phyloP scores from a whole-genome alignment of 92 coral and sea anemone species.

The Chrysogorgia sp. region DNA sequence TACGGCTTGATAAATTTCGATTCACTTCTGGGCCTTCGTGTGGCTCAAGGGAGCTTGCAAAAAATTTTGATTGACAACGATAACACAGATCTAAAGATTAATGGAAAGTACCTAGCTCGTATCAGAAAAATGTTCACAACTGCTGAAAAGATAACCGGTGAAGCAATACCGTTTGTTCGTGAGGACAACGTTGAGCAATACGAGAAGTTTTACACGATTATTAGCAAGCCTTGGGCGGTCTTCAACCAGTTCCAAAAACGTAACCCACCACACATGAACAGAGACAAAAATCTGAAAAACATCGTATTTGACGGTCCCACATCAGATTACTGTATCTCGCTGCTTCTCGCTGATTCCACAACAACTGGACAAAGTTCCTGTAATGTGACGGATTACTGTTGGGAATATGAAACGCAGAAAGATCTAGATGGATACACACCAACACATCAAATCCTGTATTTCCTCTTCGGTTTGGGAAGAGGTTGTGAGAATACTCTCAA shows the following conservation, averaged over 20 bases:
- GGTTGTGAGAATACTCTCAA: constrained; percentile 18
- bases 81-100: not conserved
- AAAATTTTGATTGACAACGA: constrained; percentile 29
- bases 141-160: constrained; percentile 1
- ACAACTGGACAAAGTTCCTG: not conserved
- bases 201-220: constrained; percentile 7
- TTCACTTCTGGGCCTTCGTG: constrained; percentile 25
- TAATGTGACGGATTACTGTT: constrained; percentile 29
- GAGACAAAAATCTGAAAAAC: not conserved
- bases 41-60: constrained; percentile 32
- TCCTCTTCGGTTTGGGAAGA: constrained; percentile 33
- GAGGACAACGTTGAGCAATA: constrained; percentile 3
- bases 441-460: constrained; percentile 43
- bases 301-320: constrained; percentile 24
- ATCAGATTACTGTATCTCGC: constrained; percentile 20
- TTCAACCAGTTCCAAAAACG: constrained; percentile 17
- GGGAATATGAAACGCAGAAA: constrained; percentile 37
- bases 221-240: not conserved
- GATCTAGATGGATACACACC: constrained; percentile 33
- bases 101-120: not conserved
- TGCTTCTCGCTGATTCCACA: not conserved
- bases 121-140: constrained; percentile 17
- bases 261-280: not conserved
- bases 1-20: constrained; percentile 18
- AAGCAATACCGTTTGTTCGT: constrained; percentile 27